Percentiles rank a stretch among this genome's conserved stretches.
Evolutionary conservation across 2,797 vertebrate genomes (phyloP).

Genomic region (Cichlasoma orientale): DNA sequence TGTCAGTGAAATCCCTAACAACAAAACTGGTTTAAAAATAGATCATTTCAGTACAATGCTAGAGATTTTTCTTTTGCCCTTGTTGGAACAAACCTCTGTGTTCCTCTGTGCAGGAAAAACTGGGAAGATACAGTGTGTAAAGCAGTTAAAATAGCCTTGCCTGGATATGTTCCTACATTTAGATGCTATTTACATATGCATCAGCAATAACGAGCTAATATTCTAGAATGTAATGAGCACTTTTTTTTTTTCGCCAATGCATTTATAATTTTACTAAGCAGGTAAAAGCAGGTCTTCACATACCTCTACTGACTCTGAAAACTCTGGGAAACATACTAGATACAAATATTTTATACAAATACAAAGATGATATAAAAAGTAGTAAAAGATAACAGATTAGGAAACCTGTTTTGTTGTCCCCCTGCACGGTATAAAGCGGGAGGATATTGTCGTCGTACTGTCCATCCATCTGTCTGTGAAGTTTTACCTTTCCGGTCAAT

Average conservation of each 20-base stretch:
- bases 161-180: background rate
- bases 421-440: too few relatives aligned
- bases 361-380: background rate
- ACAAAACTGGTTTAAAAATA: background rate
- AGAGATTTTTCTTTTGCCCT: background rate
- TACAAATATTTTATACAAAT: background rate
- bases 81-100: background rate
- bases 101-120: background rate
- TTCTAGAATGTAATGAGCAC: background rate
- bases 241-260: background rate
- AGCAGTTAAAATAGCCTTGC: background rate
- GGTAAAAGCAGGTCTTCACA: background rate
- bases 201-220: background rate
- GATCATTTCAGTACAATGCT: background rate
- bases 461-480: too few relatives aligned
- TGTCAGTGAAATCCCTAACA: background rate
- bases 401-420: background rate
- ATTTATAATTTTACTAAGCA: background rate
- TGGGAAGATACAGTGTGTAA: background rate
- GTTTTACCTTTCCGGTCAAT: too few relatives aligned
- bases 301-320: background rate
- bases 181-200: background rate
- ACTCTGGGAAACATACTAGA: background rate
- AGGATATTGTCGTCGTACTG: too few relatives aligned
- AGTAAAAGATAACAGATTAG: background rate